Conservation (phyloP, 2,888 invertebrate species). For the Microplitis manilae region DNA sequence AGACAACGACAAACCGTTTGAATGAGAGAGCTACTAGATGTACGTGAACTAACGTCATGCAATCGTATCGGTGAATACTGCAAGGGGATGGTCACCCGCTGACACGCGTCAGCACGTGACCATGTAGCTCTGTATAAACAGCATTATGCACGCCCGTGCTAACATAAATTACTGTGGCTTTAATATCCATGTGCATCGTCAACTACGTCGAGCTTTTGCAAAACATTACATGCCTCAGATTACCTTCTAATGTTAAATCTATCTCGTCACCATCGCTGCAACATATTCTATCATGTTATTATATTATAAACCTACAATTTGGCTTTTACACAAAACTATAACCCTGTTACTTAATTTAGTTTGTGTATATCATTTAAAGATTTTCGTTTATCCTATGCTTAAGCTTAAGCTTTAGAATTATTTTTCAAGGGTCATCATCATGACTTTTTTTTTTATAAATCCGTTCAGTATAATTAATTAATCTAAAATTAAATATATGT, state of each 20-base stretch:
- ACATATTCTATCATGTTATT: background rate
- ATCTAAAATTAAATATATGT: too few relatives aligned
- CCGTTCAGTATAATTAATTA: too few relatives aligned
- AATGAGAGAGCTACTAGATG: background rate
- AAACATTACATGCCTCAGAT: slow-evolving; percentile 48
- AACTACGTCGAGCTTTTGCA: slow-evolving; percentile 56
- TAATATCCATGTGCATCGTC: slow-evolving; percentile 65
- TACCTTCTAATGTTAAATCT: slow-evolving; percentile 45
- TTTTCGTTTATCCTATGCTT: too few relatives aligned
- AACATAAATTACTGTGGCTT: slow-evolving; percentile 70
- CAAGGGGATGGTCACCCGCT: slow-evolving; percentile 50
- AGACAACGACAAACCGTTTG: background rate
- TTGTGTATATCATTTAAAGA: too few relatives aligned
- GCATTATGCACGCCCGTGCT: slow-evolving; percentile 70
- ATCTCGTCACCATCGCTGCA: background rate
- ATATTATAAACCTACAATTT: background rate
- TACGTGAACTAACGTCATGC: slow-evolving; percentile 19
- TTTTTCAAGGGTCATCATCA: too few relatives aligned
- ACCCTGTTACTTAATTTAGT: too few relatives aligned
- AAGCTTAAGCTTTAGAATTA: too few relatives aligned
- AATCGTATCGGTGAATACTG: slow-evolving; percentile 14
- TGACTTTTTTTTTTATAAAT: too few relatives aligned
- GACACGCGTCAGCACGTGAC: slow-evolving; percentile 70
- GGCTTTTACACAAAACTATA: background rate
- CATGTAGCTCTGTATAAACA: slow-evolving; percentile 66